Conservation (phyloP, 2,797 vertebrate species). For the Valencia hispanica region DNA sequence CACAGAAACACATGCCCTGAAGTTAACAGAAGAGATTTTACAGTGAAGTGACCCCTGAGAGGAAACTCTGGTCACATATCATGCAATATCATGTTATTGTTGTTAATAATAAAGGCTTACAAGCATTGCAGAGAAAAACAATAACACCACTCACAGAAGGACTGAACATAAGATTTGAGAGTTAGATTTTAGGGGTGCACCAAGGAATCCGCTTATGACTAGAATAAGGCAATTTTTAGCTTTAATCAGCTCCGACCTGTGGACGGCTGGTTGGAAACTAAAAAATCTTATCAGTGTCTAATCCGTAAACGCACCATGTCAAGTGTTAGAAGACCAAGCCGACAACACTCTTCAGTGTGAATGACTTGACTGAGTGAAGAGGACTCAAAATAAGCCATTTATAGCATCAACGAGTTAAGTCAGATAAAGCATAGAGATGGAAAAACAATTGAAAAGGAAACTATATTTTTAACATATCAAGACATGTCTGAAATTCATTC, state of each 20-base stretch:
- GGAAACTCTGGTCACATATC: conserved; percentile 67
- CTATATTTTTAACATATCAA: neutral
- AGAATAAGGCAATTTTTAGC: neutral
- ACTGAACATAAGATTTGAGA: conserved; percentile 40
- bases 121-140: conserved; percentile 37
- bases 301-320: neutral
- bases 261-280: neutral
- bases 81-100: conserved; percentile 36
- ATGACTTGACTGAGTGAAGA: neutral
- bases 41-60: conserved; percentile 14
- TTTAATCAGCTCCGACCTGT: neutral
- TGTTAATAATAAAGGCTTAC: neutral
- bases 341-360: neutral
- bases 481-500: neutral
- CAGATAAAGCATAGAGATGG: neutral
- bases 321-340: neutral
- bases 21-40: conserved; percentile 64
- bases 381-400: neutral
- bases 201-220: neutral
- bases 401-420: neutral
- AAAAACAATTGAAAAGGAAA: neutral
- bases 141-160: conserved; percentile 52
- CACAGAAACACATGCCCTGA: conserved; percentile 46
- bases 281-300: neutral
- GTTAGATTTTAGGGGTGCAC: conserved; percentile 16